phyloP scores from a whole-genome alignment of 2,113 vertebrate species.

The Peromyscus polionotus region DNA sequence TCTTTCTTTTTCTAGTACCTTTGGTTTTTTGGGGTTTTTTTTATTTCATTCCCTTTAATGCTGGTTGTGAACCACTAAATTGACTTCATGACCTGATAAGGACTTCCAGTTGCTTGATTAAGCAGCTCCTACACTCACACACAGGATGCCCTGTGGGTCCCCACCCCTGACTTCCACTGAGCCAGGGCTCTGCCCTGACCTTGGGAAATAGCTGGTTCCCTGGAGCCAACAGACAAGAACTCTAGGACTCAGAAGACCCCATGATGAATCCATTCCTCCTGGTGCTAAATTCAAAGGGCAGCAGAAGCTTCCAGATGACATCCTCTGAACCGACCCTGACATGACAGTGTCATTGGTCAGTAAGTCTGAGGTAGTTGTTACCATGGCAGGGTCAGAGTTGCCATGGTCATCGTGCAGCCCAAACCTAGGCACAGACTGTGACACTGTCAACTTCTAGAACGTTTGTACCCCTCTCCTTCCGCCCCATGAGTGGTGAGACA shows the following conservation, averaged over 20 bases:
- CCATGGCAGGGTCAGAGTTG: background rate
- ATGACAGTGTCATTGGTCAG: fast-evolving
- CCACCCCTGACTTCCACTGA: background rate
- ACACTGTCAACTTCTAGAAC: background rate
- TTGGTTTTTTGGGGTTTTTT: background rate
- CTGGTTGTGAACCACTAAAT: background rate
- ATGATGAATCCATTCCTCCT: background rate
- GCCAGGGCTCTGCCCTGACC: background rate
- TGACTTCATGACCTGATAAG: background rate
- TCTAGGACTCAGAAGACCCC: background rate
- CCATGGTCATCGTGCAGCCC: fast-evolving
- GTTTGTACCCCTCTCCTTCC: background rate
- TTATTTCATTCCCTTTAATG: background rate
- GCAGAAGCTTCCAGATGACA: background rate
- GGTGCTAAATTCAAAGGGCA: background rate
- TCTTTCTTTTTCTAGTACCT: background rate
- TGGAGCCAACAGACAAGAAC: background rate
- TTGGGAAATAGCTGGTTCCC: background rate
- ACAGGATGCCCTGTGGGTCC: background rate
- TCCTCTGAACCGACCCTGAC: background rate
- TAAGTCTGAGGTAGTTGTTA: background rate
- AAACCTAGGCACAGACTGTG: fast-evolving
- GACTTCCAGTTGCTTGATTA: background rate
- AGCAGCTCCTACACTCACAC: background rate
- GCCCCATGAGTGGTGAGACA: fast-evolving